Conservation (phyloP, 2,113 vertebrate species). For the Telmatochromis sp. region DNA sequence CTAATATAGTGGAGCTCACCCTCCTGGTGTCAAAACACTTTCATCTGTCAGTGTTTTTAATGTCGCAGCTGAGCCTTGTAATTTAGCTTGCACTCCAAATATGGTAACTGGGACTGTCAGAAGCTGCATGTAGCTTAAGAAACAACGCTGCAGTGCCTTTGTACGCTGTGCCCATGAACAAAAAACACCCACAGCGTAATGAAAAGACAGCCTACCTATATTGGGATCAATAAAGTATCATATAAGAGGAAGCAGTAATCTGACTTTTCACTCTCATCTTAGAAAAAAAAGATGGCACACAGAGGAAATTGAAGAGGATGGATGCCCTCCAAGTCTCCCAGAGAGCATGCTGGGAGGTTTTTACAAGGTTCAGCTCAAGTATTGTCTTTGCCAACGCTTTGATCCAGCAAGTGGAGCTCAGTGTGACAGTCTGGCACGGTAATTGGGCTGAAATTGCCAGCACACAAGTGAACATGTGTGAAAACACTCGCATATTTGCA, state of each 20-base stretch:
- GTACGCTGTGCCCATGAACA: neutral
- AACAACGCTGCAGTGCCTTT: neutral
- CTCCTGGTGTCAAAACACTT: neutral
- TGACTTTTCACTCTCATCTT: neutral
- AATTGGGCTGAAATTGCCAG: conserved; percentile 22
- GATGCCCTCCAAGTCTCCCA: conserved; percentile 34
- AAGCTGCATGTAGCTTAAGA: neutral
- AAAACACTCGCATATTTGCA: neutral
- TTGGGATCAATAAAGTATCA: neutral
- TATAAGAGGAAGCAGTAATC: neutral
- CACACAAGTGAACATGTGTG: neutral
- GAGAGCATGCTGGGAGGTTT: conserved; percentile 39
- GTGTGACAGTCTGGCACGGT: conserved; percentile 47
- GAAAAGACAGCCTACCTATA: neutral
- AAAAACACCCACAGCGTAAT: neutral
- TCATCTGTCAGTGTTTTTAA: neutral
- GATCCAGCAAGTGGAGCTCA: conserved; percentile 35
- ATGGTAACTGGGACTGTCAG: neutral
- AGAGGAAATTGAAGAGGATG: conserved; percentile 17
- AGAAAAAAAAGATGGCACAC: neutral
- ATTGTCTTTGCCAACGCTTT: conserved; percentile 26
- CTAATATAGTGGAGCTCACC: neutral
- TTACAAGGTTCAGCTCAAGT: conserved; percentile 36
- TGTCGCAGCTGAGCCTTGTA: neutral
- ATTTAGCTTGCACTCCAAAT: neutral